Percentiles rank a stretch among this genome's conserved stretches.
These are phyloP conservation scores for Peromyscus nudipes DNA, from an alignment of 2,797 vertebrate genomes.

Conservation along the genomic window DNA sequence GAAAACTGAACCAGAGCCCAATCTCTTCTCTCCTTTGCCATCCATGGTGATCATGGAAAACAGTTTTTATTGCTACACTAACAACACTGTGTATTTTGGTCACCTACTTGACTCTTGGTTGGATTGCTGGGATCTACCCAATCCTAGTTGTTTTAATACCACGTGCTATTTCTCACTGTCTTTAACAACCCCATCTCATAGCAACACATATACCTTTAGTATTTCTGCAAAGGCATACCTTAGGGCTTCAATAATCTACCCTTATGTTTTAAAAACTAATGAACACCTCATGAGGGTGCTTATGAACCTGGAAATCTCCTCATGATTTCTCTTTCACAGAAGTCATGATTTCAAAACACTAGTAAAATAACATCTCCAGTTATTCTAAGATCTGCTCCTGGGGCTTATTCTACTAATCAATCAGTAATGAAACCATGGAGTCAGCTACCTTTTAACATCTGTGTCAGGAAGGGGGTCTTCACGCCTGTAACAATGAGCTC, in stretches of 20 bases:
- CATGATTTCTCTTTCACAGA: neutral
- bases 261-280: neutral
- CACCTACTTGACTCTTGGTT: neutral
- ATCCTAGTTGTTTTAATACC: neutral
- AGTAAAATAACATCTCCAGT: neutral
- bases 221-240: neutral
- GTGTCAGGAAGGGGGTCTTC: neutral
- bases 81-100: neutral
- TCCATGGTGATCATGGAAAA: neutral
- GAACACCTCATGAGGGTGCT: neutral
- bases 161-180: neutral
- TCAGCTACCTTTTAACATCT: neutral
- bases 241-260: neutral
- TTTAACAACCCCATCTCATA: neutral
- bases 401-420: neutral
- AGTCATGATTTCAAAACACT: neutral
- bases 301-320: neutral
- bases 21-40: neutral
- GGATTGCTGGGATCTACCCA: neutral
- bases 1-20: neutral
- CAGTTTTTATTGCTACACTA: neutral
- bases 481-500: neutral
- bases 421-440: slow-evolving; percentile 26
- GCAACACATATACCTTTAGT: neutral
- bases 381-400: neutral